phyloP scores from a whole-genome alignment of 2,113 vertebrate genomes.

The Deroptyus accipitrinus region DNA sequence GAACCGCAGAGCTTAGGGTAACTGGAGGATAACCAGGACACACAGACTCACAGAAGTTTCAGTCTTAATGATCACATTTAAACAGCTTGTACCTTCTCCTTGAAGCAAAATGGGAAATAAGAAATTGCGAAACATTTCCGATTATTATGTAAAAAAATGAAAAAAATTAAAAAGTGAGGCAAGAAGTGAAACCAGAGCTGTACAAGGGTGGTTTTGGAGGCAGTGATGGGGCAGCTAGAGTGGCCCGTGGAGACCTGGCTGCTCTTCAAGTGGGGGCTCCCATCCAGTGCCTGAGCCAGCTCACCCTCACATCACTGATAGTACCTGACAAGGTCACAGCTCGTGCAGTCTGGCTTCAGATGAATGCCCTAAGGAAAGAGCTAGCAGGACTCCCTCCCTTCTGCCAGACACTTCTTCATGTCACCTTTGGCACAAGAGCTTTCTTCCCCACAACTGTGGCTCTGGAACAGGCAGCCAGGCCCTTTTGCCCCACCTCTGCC shows the following conservation, averaged over 20 bases:
- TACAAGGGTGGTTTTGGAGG: background rate
- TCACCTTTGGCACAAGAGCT: background rate
- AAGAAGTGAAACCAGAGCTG: background rate
- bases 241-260: background rate
- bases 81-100: background rate
- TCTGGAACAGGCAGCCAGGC: background rate
- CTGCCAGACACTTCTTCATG: background rate
- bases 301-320: background rate
- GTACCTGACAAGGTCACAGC: conserved; percentile 41
- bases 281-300: background rate
- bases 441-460: background rate
- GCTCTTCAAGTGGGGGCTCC: background rate
- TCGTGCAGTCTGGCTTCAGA: background rate
- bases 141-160: background rate
- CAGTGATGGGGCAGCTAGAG: background rate
- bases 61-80: conserved; percentile 2
- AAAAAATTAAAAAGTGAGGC: background rate
- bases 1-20: background rate
- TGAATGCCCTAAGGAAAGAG: background rate
- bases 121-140: background rate
- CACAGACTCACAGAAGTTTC: background rate
- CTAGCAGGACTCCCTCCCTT: background rate
- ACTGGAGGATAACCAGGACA: background rate
- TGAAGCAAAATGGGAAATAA: background rate
- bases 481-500: background rate